phyloP scores from a whole-genome alignment of 1,140 invertebrate genomes.

The Papilio dardanus region DNA sequence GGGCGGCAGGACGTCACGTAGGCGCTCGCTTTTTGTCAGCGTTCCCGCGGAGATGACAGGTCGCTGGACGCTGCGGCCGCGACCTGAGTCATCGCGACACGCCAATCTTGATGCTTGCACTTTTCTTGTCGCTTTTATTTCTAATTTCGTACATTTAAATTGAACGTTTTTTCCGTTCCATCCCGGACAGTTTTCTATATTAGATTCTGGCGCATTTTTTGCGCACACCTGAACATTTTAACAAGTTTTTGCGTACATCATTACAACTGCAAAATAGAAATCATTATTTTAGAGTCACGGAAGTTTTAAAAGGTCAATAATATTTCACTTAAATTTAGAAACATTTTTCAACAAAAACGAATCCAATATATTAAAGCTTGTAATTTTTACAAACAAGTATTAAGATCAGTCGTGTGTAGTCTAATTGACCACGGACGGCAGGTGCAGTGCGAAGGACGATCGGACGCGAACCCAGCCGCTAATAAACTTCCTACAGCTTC shows the following conservation, averaged over 20 bases:
- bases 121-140: constrained; percentile 51
- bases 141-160: constrained; percentile 25
- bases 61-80: constrained; percentile 74
- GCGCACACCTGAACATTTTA: not conserved
- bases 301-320: not conserved
- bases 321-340: no score
- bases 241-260: not conserved
- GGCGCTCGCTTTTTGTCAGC: constrained; percentile 81
- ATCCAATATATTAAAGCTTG: no score
- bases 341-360: no score
- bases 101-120: constrained; percentile 73
- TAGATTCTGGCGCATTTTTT: not conserved
- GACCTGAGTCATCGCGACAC: constrained; percentile 57
- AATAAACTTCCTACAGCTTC: constrained; percentile 47
- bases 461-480: constrained; percentile 46
- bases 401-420: constrained; percentile 43
- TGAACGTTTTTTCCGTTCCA: constrained; percentile 40
- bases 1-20: constrained; percentile 78
- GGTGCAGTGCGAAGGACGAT: constrained; percentile 50
- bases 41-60: constrained; percentile 81
- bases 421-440: constrained; percentile 59
- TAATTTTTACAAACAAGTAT: not conserved
- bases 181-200: constrained; percentile 30
- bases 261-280: no score
- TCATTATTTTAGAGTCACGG: not conserved